Evolutionary conservation across 2,888 invertebrate genomes (phyloP).

Genomic region (Ophioninae sp.): DNA sequence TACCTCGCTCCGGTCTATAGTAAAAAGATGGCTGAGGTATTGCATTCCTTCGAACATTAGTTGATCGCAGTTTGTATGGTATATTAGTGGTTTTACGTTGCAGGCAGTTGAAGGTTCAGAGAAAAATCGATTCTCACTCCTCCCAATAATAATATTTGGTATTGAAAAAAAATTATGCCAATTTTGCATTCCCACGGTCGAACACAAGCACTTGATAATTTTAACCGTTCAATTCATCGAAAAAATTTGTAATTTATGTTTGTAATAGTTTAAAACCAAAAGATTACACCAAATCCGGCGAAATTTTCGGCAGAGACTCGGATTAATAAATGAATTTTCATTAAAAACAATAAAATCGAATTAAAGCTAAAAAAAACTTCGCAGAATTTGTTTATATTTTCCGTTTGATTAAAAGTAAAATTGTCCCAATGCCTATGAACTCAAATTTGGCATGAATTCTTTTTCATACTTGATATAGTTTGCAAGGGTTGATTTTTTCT

Average conservation of each 20-base stretch:
- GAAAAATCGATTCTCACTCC: background rate
- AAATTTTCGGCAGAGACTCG: no score
- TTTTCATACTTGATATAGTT: background rate
- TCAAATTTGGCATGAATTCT: background rate
- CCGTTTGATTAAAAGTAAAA: background rate
- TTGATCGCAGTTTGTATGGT: conserved; percentile 69
- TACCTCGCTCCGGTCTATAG: conserved; percentile 7
- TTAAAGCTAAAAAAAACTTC: background rate
- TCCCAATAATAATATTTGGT: background rate
- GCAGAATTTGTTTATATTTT: background rate
- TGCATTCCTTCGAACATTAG: conserved; percentile 60
- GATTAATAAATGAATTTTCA: background rate
- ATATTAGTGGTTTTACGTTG: conserved; percentile 65
- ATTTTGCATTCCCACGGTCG: background rate
- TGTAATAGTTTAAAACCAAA: no score
- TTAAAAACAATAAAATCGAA: background rate
- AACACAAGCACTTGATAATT: background rate
- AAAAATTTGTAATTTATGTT: background rate
- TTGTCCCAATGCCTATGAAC: background rate
- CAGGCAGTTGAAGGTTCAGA: conserved; percentile 18
- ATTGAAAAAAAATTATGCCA: background rate
- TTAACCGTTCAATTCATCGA: background rate
- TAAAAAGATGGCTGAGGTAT: background rate
- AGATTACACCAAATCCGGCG: no score
- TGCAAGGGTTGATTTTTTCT: background rate